A percentile compares a stretch with the other conserved stretches of the same genome.
Conservation (phyloP, 1,140 invertebrate genomes). For the Drosophila pachea region DNA sequence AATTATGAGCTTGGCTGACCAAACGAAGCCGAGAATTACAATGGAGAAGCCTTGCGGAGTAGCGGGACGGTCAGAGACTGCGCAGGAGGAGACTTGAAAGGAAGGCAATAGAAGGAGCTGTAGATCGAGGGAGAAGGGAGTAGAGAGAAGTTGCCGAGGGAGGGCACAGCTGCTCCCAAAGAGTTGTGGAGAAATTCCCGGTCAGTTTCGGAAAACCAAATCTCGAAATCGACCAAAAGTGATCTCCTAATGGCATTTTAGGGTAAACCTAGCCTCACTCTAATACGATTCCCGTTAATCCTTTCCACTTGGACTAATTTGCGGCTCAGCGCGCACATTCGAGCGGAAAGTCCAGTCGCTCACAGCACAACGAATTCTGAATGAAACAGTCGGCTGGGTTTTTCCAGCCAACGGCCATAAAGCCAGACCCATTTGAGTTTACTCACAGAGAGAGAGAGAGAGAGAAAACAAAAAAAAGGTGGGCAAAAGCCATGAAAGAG, state of each 20-base stretch:
- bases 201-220: too few relatives aligned
- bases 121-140: too few relatives aligned
- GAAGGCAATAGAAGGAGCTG: too few relatives aligned
- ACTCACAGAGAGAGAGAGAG: too few relatives aligned
- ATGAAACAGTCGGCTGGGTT: constrained; percentile 3
- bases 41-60: too few relatives aligned
- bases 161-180: too few relatives aligned
- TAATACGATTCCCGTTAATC: neutral
- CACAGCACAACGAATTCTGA: constrained; percentile 4
- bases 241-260: too few relatives aligned
- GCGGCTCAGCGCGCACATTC: neutral
- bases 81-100: too few relatives aligned
- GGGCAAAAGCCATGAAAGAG: constrained; percentile 13
- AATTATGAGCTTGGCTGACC: constrained; percentile 66
- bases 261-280: neutral
- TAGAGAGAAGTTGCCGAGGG: too few relatives aligned
- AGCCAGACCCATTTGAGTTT: neutral
- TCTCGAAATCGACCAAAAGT: too few relatives aligned
- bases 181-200: too few relatives aligned
- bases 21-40: constrained; percentile 5
- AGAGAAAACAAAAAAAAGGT: neutral
- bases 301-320: constrained; percentile 6
- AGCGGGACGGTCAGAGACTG: too few relatives aligned
- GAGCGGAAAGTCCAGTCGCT: constrained; percentile 1
- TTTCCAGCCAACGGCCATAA: neutral